phyloP scores from a whole-genome alignment of 2,113 vertebrate species.

The Tragulus kanchil region DNA sequence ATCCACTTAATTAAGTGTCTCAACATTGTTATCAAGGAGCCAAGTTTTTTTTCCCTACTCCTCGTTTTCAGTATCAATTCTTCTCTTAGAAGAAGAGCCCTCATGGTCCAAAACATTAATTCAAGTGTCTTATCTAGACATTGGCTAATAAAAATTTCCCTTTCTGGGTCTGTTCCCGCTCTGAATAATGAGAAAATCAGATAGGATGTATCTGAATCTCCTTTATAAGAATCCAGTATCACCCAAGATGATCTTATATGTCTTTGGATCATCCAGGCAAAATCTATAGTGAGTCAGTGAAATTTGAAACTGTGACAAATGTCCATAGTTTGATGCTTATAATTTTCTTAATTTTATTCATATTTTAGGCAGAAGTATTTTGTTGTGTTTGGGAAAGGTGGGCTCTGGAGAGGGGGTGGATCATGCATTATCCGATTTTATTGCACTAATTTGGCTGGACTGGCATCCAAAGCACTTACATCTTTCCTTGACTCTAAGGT shows the following conservation, averaged over 20 bases:
- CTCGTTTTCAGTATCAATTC: neutral
- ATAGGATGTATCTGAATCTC: neutral
- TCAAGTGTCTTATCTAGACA: neutral
- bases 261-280: neutral
- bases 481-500: neutral
- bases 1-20: conserved; percentile 18
- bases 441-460: neutral
- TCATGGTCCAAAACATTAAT: neutral
- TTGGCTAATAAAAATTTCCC: too few relatives aligned
- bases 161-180: conserved; percentile 4
- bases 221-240: neutral
- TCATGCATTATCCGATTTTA: neutral
- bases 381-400: neutral
- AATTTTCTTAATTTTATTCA: conserved; percentile 28
- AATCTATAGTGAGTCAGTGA: neutral
- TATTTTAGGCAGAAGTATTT: conserved; percentile 37
- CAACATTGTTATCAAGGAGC: neutral
- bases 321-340: neutral
- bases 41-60: neutral
- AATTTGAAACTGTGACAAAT: neutral
- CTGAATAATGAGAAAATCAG: too few relatives aligned
- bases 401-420: neutral
- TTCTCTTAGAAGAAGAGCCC: neutral
- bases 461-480: neutral
- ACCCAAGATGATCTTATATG: neutral